Evolutionary conservation across 2,888 invertebrate genomes (phyloP), one percentile per base, ranked within the genome.

Genomic region (Clostera curtula): DNA sequence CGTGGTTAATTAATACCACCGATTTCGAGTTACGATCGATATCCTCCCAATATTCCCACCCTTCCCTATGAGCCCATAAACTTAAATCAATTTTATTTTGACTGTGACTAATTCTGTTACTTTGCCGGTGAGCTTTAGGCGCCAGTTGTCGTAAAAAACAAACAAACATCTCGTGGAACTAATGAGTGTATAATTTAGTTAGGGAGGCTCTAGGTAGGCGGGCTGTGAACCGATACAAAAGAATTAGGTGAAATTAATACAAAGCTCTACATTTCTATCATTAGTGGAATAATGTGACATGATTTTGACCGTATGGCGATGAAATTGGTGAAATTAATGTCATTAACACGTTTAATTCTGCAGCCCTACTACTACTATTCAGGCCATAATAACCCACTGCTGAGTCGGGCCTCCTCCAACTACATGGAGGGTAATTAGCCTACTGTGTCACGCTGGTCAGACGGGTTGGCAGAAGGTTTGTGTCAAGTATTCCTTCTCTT

Each of bases 141-240:
- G 74, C 74, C 77, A 60, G 58, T 46, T 57, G 57, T 49, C 45
- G 56, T 66, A 69, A 75, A 73, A 77, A 76, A 75, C 62, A 71
- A 79, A 79, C 63, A 73, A 72, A 72, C 59, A 59, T 65, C 62
- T 57, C 53, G 61, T 75, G 68, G 76, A 77, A 79, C 77, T 77
- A 76, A 80, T 77, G 70, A 70, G 77, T 75, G 77, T 76, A 65
- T 76, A 77, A 80, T 77, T 70, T 65, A 34, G 71, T 76, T 72
- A 75, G 70, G 59, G 57, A 70, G 61, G 64, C 61, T 70, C 70
- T 60, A 59, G 64, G 74, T 65, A 72, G 76, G 74, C 75, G 76
- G 73, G 69, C 69, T 59, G 29, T 24, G 31, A 31, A 36, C 34
- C 31, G 34, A 36, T 43, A 40, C 36, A 49, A 34, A 36, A 34